Conservation (phyloP, 2,113 vertebrate genomes). For the Varanus komodoensis region DNA sequence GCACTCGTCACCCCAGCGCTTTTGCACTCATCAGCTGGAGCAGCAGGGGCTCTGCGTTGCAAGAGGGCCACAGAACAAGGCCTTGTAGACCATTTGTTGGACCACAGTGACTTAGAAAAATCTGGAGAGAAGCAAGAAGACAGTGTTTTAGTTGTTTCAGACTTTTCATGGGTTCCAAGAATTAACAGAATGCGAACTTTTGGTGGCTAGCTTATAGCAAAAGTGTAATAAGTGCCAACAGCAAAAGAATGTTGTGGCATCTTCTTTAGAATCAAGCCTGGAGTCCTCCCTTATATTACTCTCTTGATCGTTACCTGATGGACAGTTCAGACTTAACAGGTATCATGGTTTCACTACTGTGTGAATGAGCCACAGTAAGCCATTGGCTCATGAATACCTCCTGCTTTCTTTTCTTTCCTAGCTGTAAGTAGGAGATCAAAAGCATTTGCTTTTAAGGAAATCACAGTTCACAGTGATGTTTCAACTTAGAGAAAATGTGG, state of each 20-base stretch:
- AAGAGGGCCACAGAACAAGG: too few species aligned
- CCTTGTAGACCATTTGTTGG: too few species aligned
- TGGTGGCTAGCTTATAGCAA: neutral
- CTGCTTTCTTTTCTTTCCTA: neutral
- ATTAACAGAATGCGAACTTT: neutral
- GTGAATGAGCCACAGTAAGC: neutral
- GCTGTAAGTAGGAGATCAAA: neutral
- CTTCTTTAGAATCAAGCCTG: neutral
- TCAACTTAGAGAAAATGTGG: neutral
- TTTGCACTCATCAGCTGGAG: too few species aligned
- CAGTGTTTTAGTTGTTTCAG: rapidly evolving
- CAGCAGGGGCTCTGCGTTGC: too few species aligned
- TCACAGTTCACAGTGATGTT: neutral
- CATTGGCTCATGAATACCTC: neutral
- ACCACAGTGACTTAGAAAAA: neutral
- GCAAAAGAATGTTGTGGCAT: too few species aligned
- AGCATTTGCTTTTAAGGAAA: neutral
- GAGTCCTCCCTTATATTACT: neutral
- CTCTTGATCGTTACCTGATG: neutral
- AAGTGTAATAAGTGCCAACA: neutral
- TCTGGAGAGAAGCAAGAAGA: rapidly evolving
- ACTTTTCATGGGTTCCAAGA: neutral
- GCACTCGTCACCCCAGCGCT: too few species aligned
- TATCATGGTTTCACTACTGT: neutral
- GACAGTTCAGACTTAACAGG: neutral